Percentiles rank a stretch among this genome's conserved stretches.
These are phyloP conservation scores for Phania funesta DNA, from an alignment of 2,888 invertebrate genomes.

Conservation along the genomic window DNA sequence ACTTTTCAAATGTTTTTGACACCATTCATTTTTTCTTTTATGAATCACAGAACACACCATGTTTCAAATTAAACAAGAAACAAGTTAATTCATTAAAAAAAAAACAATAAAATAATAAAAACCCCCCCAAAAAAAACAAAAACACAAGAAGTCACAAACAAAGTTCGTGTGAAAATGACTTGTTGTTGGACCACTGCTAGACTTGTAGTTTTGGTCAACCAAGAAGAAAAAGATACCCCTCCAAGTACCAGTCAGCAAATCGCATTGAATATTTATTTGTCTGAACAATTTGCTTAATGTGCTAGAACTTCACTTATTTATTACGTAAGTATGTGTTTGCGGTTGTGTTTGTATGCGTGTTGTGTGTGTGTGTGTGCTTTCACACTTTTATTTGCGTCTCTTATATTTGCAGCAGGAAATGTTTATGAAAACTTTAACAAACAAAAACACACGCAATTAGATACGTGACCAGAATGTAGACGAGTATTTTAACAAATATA, in stretches of 20 bases:
- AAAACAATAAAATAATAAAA: not conserved
- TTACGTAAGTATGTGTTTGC: not conserved
- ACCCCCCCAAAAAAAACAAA: no score
- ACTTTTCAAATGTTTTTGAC: not conserved
- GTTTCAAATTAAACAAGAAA: slow-evolving; percentile 8
- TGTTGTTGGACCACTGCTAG: slow-evolving; percentile 17
- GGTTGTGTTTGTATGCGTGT: not conserved
- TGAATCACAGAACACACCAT: not conserved
- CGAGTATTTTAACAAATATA: not conserved
- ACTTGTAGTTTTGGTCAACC: slow-evolving; percentile 42
- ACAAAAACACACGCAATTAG: slow-evolving; percentile 56
- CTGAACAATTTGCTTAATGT: slow-evolving; percentile 48
- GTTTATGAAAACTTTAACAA: slow-evolving; percentile 39
- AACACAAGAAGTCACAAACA: not conserved
- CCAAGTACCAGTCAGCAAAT: slow-evolving; percentile 2
- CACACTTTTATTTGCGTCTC: not conserved
- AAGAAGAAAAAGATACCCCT: not conserved
- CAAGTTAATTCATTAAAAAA: not conserved
- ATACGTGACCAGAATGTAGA: slow-evolving; percentile 54
- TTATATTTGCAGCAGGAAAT: slow-evolving; percentile 44
- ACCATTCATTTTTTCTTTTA: not conserved
- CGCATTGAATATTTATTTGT: slow-evolving; percentile 13
- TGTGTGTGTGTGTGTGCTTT: not conserved
- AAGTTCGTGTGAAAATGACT: slow-evolving; percentile 45
- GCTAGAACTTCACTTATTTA: slow-evolving; percentile 18